Evolutionary conservation across 1,140 invertebrate genomes (phyloP), one percentile per base, ranked within the genome.

Genomic region (Cyclargus thomasi): DNA sequence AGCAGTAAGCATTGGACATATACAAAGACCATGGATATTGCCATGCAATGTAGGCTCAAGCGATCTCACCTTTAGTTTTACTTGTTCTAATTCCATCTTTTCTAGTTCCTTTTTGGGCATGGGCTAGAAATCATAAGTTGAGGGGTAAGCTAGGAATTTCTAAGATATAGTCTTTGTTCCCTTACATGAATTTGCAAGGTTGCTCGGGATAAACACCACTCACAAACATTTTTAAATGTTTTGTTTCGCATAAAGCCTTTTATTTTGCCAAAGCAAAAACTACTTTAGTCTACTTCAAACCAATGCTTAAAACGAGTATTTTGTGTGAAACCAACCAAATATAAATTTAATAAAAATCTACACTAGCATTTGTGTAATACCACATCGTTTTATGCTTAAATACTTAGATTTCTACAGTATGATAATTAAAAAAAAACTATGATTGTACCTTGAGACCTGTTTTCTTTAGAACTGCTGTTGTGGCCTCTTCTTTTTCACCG

Each of bases 21-120:
- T 59, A 59, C 18, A 18, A 59, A 59, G 55, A 55, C 55, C 18
- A 59, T 20, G 18, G 20, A 65, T 21, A 59, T 68, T 65, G 21
- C 62, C 63, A 39, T 69, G 64, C 64, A 67, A 68, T 70, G 11
- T 70, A 73, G 53, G 67, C 14, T 69, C 36, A 63, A 66, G 59
- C 62, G 29, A 67, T 74, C 84, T 90, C 81, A 90, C 87, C 86
- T 88, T 90, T 17, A 90, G 71, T 74, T 87, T 88, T 62, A 90
- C 70, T 79, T 85, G 77, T 62, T 82, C 81, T 68, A 88, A 68
- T 78, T 86, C 74, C 59, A 70, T 76, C 29, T 69, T 71, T 80
- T 81, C 78, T 70, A 79, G 77, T 79, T 83, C 78, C 73, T 70
- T 63, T 69, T 85, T 82, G 64, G 5, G 2, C 29, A 87, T 71